Evolutionary conservation across 1,140 invertebrate species (phyloP), one percentile per base, ranked within the genome.

Genomic region (Drosophila triauraria): DNA sequence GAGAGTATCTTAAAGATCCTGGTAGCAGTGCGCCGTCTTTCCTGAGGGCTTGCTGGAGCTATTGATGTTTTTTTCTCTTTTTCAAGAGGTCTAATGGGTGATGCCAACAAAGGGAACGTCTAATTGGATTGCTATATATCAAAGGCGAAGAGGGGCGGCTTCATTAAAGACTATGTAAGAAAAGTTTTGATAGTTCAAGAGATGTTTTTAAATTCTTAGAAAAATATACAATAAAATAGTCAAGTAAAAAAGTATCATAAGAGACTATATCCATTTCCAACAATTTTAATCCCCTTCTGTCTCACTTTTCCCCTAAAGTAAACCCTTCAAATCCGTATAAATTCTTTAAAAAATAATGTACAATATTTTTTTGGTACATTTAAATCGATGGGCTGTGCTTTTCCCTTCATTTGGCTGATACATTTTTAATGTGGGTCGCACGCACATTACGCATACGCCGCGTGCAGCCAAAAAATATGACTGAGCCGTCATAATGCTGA

Each of bases 371-470:
- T 20, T 35, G 25, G 23, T 9, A 10, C 30, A 15, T 25, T 44
- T n/a, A 42, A 44, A 78, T 70, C 44, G 48, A 68, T 65, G 30
- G 20, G 13, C 51, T 58, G 25, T 32, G 48, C 44, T 35, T 51
- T 62, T 35, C 20, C 12, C 27, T 27, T 46, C 57, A 30, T 59
- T 75, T 23, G 32, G 15, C 75, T 72, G 78, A 80, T 87, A 68
- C 84, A 82, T 83, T 77, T 80, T 69, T 75, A 76, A 84, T 81
- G 56, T 79, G 67, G 59, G 62, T 71, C 68, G 50, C 57, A 80
- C 61, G 58, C 76, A 88, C 56, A 78, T 80, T 80, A 87, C 72
- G 71, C 68, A 87, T 87, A 88, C 84, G 83, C 80, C 83, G 58
- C 63, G 83, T 87, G 64, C 69, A 51, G 59, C 71, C 70, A 61